A percentile compares a stretch with the other conserved stretches of the same genome.
Conservation (phyloP, 2,888 invertebrate species). For the Lycocerus yunnanus region DNA sequence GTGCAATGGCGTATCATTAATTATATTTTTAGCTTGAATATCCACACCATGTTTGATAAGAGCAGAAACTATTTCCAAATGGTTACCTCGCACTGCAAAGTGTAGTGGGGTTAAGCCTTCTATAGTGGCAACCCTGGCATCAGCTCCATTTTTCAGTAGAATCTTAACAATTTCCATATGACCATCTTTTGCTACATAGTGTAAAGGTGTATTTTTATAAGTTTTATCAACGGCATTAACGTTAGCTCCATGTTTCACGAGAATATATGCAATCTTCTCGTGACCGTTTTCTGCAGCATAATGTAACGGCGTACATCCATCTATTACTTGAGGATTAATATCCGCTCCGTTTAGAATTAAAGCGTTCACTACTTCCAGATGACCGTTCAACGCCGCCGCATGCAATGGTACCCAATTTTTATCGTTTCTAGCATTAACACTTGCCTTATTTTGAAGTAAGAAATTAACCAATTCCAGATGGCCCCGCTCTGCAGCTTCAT, state of each 20-base stretch:
- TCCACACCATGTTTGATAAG: constrained; percentile 70
- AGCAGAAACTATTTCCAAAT: constrained; percentile 74
- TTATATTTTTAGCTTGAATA: constrained; percentile 72
- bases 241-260: constrained; percentile 59
- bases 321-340: constrained; percentile 79
- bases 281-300: constrained; percentile 63
- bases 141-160: neutral
- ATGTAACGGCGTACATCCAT: constrained; percentile 84
- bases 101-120: constrained; percentile 82
- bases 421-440: neutral
- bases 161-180: neutral
- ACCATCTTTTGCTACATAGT: neutral
- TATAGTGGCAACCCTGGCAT: constrained; percentile 62
- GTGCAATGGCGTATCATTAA: constrained; percentile 82
- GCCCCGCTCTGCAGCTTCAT: neutral
- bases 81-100: constrained; percentile 86
- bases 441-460: neutral
- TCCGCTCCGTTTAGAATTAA: constrained; percentile 72
- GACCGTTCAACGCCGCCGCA: constrained; percentile 85
- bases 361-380: constrained; percentile 70
- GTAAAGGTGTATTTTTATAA: neutral
- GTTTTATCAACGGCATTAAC: constrained; percentile 62
- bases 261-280: neutral
- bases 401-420: constrained; percentile 57
- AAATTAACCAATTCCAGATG: neutral